Conservation (phyloP, 2,888 invertebrate species). For the Tetanocera ferruginea region DNA sequence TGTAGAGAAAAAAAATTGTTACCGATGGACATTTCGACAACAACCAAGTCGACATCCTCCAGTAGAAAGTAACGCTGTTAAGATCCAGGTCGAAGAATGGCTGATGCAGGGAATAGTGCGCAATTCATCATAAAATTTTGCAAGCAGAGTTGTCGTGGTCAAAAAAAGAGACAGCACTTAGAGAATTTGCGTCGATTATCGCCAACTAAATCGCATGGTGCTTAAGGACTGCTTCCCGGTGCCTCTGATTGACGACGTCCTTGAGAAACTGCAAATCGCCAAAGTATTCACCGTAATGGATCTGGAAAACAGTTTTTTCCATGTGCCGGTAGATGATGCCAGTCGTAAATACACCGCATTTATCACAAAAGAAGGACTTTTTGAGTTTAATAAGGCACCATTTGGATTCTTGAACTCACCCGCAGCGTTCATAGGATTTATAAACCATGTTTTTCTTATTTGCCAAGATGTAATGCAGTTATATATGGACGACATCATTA, state of each 20-base stretch:
- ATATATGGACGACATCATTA: constrained; percentile 19
- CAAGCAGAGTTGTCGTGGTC: too few relatives aligned
- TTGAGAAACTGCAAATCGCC: too few relatives aligned
- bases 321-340: constrained; percentile 35
- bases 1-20: constrained; percentile 50
- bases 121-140: too few relatives aligned
- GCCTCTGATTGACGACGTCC: too few relatives aligned
- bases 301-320: constrained; percentile 43
- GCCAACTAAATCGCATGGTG: too few relatives aligned
- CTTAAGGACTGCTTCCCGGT: too few relatives aligned
- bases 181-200: too few relatives aligned
- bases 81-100: too few relatives aligned
- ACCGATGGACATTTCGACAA: constrained; percentile 51
- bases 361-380: constrained; percentile 31
- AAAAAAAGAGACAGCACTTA: too few relatives aligned
- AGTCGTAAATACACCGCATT: constrained; percentile 38
- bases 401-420: constrained; percentile 39
- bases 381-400: constrained; percentile 41
- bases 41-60: constrained; percentile 11
- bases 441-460: constrained; percentile 39
- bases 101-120: too few relatives aligned
- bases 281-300: constrained; percentile 38
- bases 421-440: constrained; percentile 37
- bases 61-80: too few relatives aligned
- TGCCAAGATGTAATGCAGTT: constrained; percentile 36